Percentiles rank a stretch among this genome's conserved stretches.
These are phyloP conservation scores for Calyptommatus sinebrachiatus DNA, from an alignment of 2,113 vertebrate genomes.

Conservation along the genomic window DNA sequence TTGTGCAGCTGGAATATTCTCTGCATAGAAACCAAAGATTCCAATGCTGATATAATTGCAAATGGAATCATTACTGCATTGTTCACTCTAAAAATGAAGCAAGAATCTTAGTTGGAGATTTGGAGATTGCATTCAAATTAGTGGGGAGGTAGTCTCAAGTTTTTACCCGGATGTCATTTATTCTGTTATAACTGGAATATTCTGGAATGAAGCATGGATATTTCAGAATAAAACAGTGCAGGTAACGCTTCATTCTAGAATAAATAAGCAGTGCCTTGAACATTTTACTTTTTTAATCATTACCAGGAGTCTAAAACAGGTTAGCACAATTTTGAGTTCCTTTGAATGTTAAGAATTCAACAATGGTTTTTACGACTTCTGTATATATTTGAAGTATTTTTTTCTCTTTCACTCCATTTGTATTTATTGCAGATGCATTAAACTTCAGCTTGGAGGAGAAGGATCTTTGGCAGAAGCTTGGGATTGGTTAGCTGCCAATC, in stretches of 20 bases:
- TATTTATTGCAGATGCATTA: conserved; percentile 81
- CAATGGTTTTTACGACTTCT: neutral
- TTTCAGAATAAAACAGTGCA: no score
- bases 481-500: conserved; percentile 92
- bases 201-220: no score
- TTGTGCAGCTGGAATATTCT: neutral
- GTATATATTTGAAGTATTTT: rapidly evolving
- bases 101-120: neutral
- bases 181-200: no score
- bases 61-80: neutral
- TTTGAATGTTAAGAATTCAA: conserved; percentile 1
- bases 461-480: conserved; percentile 86
- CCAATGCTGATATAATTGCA: neutral
- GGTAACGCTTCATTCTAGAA: no score
- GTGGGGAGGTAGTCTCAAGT: no score
- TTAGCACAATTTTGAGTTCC: neutral
- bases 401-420: neutral
- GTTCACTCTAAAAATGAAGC: neutral
- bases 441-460: conserved; percentile 87
- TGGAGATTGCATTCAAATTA: neutral
- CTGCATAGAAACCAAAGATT: neutral
- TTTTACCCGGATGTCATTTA: no score
- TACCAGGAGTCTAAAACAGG: neutral
- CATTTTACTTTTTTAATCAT: neutral
- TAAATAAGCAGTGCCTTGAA: neutral